Evolutionary conservation across 2,113 vertebrate genomes (phyloP).

Genomic region (Cathartes aura): DNA sequence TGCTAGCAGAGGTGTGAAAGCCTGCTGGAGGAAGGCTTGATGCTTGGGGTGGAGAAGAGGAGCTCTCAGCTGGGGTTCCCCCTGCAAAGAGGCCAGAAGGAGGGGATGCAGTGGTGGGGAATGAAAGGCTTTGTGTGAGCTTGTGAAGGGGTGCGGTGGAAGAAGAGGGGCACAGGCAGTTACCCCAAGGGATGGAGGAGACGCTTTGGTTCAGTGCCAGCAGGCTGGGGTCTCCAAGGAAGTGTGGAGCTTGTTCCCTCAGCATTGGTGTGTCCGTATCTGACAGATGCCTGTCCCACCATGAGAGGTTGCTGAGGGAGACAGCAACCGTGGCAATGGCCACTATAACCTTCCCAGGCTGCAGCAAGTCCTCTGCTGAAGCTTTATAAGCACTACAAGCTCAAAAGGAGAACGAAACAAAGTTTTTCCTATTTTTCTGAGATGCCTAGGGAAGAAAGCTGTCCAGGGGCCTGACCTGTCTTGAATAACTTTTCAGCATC

Average conservation of each 20-base stretch:
- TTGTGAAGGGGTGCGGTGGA: not conserved
- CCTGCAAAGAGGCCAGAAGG: not conserved
- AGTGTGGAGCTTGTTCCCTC: not conserved
- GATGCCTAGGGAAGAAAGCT: not conserved
- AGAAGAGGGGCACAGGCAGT: not conserved
- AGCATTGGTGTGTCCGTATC: not conserved
- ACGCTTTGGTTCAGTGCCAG: accelerated
- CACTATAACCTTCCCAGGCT: not conserved
- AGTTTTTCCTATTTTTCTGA: not conserved
- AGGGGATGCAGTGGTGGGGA: not conserved
- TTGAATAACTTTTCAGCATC: not conserved
- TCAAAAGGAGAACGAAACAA: not conserved
- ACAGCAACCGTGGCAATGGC: not conserved
- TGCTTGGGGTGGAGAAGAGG: not conserved
- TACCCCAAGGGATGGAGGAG: not conserved
- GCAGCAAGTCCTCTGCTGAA: not conserved
- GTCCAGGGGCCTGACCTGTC: not conserved
- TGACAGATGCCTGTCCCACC: not conserved
- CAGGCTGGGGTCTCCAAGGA: not conserved
- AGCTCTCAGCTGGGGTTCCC: accelerated
- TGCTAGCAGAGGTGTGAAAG: not conserved
- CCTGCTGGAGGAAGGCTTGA: not conserved
- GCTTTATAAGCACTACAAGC: not conserved
- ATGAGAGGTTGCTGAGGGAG: not conserved
- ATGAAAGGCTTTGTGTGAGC: not conserved